Percentiles rank a stretch among this genome's conserved stretches.
These are phyloP conservation scores for Ashinkailepas kermadecensis DNA, from an alignment of 2,888 invertebrate genomes.

Conservation along the genomic window DNA sequence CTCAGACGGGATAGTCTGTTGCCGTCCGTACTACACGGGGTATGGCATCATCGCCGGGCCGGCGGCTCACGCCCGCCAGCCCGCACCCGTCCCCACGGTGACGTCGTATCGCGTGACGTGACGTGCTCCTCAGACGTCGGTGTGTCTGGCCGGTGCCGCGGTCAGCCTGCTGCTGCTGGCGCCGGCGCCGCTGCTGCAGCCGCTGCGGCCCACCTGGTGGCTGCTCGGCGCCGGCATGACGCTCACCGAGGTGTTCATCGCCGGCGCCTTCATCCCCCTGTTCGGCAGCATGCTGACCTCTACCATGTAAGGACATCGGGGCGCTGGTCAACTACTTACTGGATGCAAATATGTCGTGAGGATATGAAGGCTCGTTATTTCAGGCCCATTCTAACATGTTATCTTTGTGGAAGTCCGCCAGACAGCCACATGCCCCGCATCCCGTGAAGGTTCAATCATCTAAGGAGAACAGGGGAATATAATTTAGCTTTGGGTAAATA, in stretches of 20 bases:
- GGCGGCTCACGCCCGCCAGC: neutral
- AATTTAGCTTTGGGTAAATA: too few relatives aligned
- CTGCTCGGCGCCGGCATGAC: neutral
- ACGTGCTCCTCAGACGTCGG: neutral
- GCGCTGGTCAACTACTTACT: too few relatives aligned
- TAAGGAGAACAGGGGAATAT: too few relatives aligned
- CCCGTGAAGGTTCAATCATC: too few relatives aligned
- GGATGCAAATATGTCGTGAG: too few relatives aligned
- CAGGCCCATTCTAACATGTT: too few relatives aligned
- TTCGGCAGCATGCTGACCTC: constrained; percentile 8
- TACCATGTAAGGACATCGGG: neutral
- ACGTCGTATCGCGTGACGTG: neutral
- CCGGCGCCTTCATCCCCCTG: neutral
- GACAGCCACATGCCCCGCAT: too few relatives aligned
- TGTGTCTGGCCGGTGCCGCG: neutral
- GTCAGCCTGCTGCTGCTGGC: constrained; percentile 7
- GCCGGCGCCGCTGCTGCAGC: neutral
- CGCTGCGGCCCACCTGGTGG: neutral
- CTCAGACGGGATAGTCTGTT: too few relatives aligned
- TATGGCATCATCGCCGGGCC: too few relatives aligned
- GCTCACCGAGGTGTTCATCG: neutral
- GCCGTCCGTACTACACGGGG: too few relatives aligned
- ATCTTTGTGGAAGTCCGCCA: too few relatives aligned
- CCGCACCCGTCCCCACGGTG: neutral
- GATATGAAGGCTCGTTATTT: too few relatives aligned